Percentiles rank a stretch among this genome's conserved stretches.
phyloP scores from a whole-genome alignment of 2,797 vertebrate species.

The Gallinago nigripennis region DNA sequence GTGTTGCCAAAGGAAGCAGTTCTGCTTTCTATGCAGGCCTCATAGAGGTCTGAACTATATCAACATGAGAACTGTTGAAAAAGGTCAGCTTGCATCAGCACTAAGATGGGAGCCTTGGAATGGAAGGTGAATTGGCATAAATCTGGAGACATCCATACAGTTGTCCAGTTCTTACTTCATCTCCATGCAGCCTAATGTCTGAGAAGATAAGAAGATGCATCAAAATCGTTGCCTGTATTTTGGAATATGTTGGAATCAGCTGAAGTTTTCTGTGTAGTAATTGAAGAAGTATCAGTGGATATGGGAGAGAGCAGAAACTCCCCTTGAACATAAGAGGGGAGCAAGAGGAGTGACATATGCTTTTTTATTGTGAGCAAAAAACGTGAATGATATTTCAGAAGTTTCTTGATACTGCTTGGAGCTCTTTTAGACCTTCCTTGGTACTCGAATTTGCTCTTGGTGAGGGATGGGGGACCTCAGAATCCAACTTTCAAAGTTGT shows the following conservation, averaged over 20 bases:
- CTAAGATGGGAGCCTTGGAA: neutral
- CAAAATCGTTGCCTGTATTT: neutral
- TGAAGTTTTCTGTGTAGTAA: neutral
- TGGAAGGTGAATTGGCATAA: neutral
- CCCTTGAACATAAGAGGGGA: neutral
- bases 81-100: neutral
- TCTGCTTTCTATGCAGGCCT: neutral
- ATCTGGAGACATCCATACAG: neutral
- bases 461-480: neutral
- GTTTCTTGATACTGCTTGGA: neutral
- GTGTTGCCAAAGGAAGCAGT: neutral
- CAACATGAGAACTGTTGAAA: neutral
- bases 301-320: neutral
- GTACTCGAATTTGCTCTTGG: neutral
- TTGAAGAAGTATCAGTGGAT: neutral
- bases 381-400: neutral
- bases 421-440: neutral
- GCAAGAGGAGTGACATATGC: neutral
- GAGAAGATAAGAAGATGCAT: neutral
- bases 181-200: neutral
- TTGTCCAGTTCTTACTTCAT: neutral
- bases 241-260: neutral
- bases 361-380: neutral
- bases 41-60: neutral
- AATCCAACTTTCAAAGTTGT: neutral